These are phyloP conservation scores for Muscicapa striata DNA, from an alignment of 2,797 vertebrate species.

Conservation along the genomic window DNA sequence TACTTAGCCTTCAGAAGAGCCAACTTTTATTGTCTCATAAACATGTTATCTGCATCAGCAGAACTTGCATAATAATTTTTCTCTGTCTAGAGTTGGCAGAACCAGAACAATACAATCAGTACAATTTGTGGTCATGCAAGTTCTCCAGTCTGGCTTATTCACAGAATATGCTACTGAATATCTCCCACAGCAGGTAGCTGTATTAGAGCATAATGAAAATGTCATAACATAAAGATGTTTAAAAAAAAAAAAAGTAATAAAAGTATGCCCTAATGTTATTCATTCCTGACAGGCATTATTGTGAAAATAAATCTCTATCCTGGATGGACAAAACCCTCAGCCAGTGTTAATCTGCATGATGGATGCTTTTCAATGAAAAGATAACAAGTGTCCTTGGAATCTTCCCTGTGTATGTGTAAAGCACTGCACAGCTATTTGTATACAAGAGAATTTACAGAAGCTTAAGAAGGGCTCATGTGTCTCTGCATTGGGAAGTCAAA, in stretches of 20 bases:
- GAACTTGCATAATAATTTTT: not conserved
- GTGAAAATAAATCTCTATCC: slow-evolving; percentile 21
- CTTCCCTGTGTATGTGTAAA: not conserved
- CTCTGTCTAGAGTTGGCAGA: not conserved
- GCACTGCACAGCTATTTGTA: not conserved
- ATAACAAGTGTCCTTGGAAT: not conserved
- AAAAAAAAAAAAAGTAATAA: not conserved
- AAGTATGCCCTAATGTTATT: not conserved
- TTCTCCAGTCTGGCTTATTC: not conserved
- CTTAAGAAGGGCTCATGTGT: not conserved
- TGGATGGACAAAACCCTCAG: not conserved
- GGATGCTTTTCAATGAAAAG: not conserved
- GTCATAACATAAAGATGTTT: not conserved
- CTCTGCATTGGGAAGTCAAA: not conserved
- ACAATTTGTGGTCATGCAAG: not conserved
- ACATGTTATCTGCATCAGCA: not conserved
- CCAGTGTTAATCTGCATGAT: not conserved
- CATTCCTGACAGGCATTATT: not conserved
- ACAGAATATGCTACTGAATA: not conserved
- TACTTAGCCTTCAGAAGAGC: not conserved
- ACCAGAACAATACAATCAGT: not conserved
- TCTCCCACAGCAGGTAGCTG: not conserved
- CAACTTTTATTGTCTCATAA: not conserved
- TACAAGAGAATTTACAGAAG: not conserved
- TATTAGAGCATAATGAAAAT: not conserved